Evolutionary conservation across 2,888 invertebrate genomes (phyloP).

Genomic region (Thysanoteuthis rhombus): DNA sequence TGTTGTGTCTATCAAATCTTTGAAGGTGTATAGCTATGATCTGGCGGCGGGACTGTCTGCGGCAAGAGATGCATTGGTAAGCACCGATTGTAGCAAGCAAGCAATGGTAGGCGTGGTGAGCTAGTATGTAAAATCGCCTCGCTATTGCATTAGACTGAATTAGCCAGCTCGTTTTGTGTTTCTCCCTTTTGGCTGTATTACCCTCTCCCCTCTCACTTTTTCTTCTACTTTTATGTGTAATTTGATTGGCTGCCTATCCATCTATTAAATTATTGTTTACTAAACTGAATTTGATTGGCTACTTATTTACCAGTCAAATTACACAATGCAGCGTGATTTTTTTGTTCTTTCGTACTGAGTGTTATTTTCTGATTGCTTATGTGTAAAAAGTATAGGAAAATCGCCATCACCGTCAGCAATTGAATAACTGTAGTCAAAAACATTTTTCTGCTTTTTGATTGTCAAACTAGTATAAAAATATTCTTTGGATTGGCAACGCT

Average conservation of each 20-base stretch:
- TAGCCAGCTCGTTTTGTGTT: constrained; percentile 12
- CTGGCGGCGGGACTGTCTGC: constrained; percentile 25
- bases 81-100: constrained; percentile 13
- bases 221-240: background rate
- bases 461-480: too few relatives aligned
- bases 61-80: constrained; percentile 31
- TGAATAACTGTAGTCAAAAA: too few relatives aligned
- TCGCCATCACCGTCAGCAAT: too few relatives aligned
- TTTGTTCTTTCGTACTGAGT: too few relatives aligned
- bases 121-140: constrained; percentile 22
- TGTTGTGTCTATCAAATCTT: constrained; percentile 25
- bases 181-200: background rate
- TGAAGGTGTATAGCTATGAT: constrained; percentile 32
- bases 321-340: too few relatives aligned
- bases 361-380: too few relatives aligned
- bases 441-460: too few relatives aligned
- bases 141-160: constrained; percentile 18
- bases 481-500: too few relatives aligned
- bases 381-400: too few relatives aligned
- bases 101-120: background rate
- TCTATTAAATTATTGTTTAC: background rate
- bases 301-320: too few relatives aligned
- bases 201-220: background rate
- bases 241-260: background rate
- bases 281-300: too few relatives aligned